These are phyloP conservation scores for Chymomyza amoena DNA, from an alignment of 2,888 invertebrate genomes.

Conservation along the genomic window DNA sequence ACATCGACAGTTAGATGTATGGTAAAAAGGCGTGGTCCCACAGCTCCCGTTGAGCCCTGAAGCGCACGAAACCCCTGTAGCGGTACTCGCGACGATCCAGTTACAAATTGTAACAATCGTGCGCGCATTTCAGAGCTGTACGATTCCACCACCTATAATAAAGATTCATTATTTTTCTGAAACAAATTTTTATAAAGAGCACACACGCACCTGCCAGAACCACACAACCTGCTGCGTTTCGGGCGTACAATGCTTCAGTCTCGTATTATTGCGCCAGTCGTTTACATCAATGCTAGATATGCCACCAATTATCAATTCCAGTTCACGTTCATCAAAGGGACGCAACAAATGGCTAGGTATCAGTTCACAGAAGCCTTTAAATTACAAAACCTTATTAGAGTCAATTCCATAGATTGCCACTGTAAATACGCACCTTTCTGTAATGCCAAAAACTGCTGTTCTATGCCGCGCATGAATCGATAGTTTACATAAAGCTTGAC, in stretches of 20 bases:
- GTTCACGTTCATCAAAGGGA: slow-evolving; percentile 94
- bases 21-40: slow-evolving; percentile 95
- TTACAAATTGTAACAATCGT: slow-evolving; percentile 95
- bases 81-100: slow-evolving; percentile 96
- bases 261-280: slow-evolving; percentile 96
- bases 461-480: slow-evolving; percentile 97
- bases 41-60: slow-evolving; percentile 96
- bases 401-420: neutral
- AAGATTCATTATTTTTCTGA: neutral
- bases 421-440: slow-evolving; percentile 84
- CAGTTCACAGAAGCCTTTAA: slow-evolving; percentile 86
- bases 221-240: slow-evolving; percentile 91
- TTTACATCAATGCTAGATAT: slow-evolving; percentile 94
- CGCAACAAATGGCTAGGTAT: slow-evolving; percentile 91
- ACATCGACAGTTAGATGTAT: slow-evolving; percentile 94
- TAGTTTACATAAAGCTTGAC: slow-evolving; percentile 96
- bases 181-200: neutral
- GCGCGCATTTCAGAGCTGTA: slow-evolving; percentile 97
- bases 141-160: slow-evolving; percentile 84
- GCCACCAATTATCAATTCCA: slow-evolving; percentile 96
- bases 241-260: slow-evolving; percentile 94
- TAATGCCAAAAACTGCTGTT: slow-evolving; percentile 95
- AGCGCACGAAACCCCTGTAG: slow-evolving; percentile 95
- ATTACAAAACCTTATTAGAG: neutral
- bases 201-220: slow-evolving; percentile 81